phyloP scores from a whole-genome alignment of 2,113 vertebrate genomes.

The Psittacula cyanocephala region DNA sequence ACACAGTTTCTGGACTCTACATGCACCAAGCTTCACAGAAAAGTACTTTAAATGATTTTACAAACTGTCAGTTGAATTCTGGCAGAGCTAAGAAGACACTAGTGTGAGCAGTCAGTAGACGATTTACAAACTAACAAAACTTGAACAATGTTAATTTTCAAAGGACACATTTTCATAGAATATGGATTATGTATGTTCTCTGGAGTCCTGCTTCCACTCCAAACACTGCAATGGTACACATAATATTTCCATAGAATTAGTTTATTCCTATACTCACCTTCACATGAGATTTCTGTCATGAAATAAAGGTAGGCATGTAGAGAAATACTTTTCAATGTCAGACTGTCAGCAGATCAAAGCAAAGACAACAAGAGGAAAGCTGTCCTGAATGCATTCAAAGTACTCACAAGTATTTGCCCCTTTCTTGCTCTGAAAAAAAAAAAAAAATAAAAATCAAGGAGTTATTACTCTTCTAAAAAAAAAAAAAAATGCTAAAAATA shows the following conservation, averaged over 20 bases:
- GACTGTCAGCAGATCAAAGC: neutral
- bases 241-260: neutral
- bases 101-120: neutral
- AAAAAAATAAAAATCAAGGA: neutral
- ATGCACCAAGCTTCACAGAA: neutral
- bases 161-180: neutral
- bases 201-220: neutral
- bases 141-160: neutral
- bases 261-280: neutral
- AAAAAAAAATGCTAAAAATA: neutral
- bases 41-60: neutral
- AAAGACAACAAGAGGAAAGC: neutral
- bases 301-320: neutral
- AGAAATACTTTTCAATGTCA: neutral
- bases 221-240: neutral
- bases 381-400: neutral
- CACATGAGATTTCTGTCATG: neutral
- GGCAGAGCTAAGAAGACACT: neutral
- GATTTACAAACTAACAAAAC: neutral
- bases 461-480: neutral
- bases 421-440: neutral
- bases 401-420: neutral
- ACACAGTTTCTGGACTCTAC: neutral
- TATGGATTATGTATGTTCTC: neutral
- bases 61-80: neutral